Evolutionary conservation across 2,888 invertebrate species (phyloP).

Genomic region (Cheilosia scutellata): DNA sequence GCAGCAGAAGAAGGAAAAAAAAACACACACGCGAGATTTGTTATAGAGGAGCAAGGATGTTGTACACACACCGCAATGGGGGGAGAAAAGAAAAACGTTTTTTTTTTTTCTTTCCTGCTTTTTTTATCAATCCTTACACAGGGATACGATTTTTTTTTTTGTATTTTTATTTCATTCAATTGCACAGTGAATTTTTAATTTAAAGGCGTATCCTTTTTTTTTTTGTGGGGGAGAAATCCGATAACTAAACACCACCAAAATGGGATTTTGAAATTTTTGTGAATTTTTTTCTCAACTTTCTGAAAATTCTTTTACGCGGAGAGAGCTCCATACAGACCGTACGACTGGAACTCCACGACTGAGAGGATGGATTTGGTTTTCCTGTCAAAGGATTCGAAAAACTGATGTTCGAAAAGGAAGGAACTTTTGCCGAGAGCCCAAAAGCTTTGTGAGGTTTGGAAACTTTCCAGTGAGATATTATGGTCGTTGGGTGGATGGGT

Average conservation of each 20-base stretch:
- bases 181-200: conserved; percentile 4
- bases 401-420: neutral
- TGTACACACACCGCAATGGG: conserved; percentile 50
- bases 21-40: conserved; percentile 40
- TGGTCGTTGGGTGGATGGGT: neutral
- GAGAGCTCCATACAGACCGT: conserved; percentile 76
- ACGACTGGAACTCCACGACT: conserved; percentile 75
- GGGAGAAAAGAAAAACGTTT: neutral
- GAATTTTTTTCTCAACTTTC: conserved; percentile 69
- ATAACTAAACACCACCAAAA: conserved; percentile 17
- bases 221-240: neutral
- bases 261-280: conserved; percentile 21
- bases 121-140: conserved; percentile 53
- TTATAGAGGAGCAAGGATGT: conserved; percentile 38
- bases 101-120: conserved; percentile 8
- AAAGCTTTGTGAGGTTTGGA: conserved; percentile 17
- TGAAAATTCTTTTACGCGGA: conserved; percentile 73
- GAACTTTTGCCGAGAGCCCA: neutral
- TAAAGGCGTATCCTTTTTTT: conserved; percentile 2
- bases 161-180: conserved; percentile 22
- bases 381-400: conserved; percentile 32
- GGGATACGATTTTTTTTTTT: conserved; percentile 7
- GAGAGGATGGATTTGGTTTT: conserved; percentile 45
- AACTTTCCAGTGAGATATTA: conserved; percentile 56
- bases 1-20: conserved; percentile 34